A percentile compares a stretch with the other conserved stretches of the same genome.
These are phyloP conservation scores for Falco peregrinus DNA, from an alignment of 2,797 vertebrate genomes.

Conservation along the genomic window DNA sequence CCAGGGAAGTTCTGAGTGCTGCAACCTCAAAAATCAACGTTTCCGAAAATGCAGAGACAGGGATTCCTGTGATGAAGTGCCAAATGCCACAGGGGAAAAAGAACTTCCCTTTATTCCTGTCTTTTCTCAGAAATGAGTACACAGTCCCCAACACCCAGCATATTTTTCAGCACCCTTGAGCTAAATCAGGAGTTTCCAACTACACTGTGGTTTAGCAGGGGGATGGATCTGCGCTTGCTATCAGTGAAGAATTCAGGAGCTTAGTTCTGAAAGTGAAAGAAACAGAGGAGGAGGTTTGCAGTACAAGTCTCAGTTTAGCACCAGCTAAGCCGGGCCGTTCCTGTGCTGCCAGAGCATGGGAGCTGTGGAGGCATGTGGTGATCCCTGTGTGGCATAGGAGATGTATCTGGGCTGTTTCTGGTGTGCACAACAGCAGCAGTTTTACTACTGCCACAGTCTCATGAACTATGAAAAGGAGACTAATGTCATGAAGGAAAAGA, in stretches of 20 bases:
- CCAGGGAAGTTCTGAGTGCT: neutral
- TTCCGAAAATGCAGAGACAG: neutral
- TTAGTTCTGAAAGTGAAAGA: neutral
- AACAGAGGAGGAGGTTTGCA: neutral
- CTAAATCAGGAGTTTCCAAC: neutral
- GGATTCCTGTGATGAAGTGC: neutral
- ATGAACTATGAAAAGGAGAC: neutral
- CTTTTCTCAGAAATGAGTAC: neutral
- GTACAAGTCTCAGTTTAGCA: neutral
- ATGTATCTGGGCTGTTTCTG: fast-evolving
- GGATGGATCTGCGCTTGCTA: neutral
- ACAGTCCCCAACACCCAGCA: neutral
- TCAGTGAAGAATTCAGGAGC: neutral
- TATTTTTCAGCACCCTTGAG: neutral
- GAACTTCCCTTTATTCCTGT: neutral
- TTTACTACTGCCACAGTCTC: neutral
- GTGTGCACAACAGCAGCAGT: fast-evolving
- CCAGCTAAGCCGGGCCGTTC: fast-evolving
- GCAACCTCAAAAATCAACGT: neutral
- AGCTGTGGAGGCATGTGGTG: neutral
- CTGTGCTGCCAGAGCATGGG: neutral
- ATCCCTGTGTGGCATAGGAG: fast-evolving
- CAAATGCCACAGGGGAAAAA: neutral
- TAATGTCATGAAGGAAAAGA: neutral
- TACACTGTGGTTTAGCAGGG: neutral